Evolutionary conservation across 2,888 invertebrate species (phyloP).

Genomic region (Leucania comma): DNA sequence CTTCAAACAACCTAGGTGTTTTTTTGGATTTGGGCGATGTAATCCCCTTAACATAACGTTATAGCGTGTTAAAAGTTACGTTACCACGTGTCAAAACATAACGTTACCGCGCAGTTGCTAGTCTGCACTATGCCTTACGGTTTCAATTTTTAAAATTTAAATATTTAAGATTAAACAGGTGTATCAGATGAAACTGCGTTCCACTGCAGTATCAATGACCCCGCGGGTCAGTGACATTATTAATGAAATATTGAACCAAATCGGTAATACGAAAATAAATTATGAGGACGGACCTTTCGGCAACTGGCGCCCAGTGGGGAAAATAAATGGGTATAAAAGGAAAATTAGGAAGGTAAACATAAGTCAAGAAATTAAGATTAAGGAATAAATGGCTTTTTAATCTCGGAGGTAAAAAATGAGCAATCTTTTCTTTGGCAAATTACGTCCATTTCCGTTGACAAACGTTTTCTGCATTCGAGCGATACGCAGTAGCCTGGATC

Average conservation of each 20-base stretch:
- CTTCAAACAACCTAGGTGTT: too few species aligned
- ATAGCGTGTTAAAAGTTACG: background rate
- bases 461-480: background rate
- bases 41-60: background rate
- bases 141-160: slow-evolving; percentile 2
- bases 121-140: slow-evolving; percentile 12
- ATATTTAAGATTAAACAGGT: slow-evolving; percentile 39
- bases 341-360: slow-evolving; percentile 16
- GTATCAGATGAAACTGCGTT: slow-evolving; percentile 31
- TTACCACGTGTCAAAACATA: background rate
- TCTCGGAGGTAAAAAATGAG: background rate
- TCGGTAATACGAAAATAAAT: slow-evolving; percentile 18
- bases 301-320: background rate
- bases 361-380: slow-evolving; percentile 1
- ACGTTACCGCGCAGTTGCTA: background rate
- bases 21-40: too few species aligned
- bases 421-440: background rate
- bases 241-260: slow-evolving; percentile 28
- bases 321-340: slow-evolving; percentile 1
- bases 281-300: slow-evolving; percentile 3
- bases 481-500: background rate
- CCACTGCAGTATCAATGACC: slow-evolving; percentile 33
- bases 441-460: background rate
- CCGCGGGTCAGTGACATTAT: slow-evolving; percentile 34
- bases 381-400: background rate